Conservation (phyloP, 92 coral and sea anemone species). For the Porites evermanni region DNA sequence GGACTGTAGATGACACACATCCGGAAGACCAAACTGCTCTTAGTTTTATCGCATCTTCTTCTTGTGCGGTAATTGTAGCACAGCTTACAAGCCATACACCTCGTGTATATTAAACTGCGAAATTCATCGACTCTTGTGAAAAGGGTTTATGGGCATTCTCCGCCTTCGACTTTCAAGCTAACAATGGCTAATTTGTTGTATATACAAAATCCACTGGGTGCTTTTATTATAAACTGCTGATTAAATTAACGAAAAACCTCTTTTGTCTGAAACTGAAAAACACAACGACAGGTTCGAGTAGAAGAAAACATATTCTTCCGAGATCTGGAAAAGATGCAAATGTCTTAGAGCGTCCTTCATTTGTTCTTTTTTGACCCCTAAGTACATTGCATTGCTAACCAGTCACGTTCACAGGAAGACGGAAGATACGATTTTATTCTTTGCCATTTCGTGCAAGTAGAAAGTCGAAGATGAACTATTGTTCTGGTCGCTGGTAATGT, state of each 20-base stretch:
- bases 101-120: background rate
- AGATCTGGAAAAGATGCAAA: background rate
- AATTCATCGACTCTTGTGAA: conserved; percentile 21
- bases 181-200: conserved; percentile 92
- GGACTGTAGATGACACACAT: background rate
- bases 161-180: conserved; percentile 88
- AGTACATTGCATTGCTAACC: conserved; percentile 32
- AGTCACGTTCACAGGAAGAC: conserved; percentile 57
- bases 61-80: conserved; percentile 23
- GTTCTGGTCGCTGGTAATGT: conserved; percentile 81
- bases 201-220: conserved; percentile 74
- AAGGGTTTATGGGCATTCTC: conserved; percentile 71
- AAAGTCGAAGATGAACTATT: conserved; percentile 58
- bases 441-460: conserved; percentile 61
- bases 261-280: conserved; percentile 44
- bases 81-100: conserved; percentile 23
- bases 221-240: conserved; percentile 63
- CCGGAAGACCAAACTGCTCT: conserved; percentile 9
- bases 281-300: conserved; percentile 19
- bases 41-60: conserved; percentile 4
- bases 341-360: background rate
- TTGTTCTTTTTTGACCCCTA: background rate
- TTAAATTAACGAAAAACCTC: conserved; percentile 61
- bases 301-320: conserved; percentile 1
- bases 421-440: conserved; percentile 54